Evolutionary conservation across 2,888 invertebrate genomes (phyloP).

Genomic region (Epirrita christyi): DNA sequence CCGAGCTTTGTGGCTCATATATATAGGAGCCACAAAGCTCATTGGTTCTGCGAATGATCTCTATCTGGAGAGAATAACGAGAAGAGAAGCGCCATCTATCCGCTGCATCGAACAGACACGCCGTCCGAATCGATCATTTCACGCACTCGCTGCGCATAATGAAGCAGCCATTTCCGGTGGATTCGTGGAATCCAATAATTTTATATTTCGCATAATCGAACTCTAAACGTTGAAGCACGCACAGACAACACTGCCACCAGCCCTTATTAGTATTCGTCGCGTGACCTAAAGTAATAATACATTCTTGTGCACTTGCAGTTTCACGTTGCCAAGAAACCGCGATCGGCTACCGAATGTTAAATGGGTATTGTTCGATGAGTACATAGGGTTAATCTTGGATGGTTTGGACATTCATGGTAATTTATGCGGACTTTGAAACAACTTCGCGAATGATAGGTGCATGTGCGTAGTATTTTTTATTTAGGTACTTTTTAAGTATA

Average conservation of each 20-base stretch:
- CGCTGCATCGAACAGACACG: slow-evolving; percentile 43
- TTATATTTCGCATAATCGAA: slow-evolving; percentile 67
- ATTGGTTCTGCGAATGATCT: slow-evolving; percentile 56
- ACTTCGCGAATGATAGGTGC: not conserved
- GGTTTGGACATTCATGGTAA: slow-evolving; percentile 17
- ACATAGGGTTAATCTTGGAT: slow-evolving; percentile 19
- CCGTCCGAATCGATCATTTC: slow-evolving; percentile 74
- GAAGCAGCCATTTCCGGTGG: slow-evolving; percentile 76
- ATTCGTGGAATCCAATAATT: slow-evolving; percentile 73
- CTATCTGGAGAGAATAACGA: slow-evolving; percentile 57
- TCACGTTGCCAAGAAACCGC: slow-evolving; percentile 78
- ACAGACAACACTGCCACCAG: slow-evolving; percentile 54
- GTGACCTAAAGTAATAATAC: slow-evolving; percentile 71
- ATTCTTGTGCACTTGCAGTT: slow-evolving; percentile 83
- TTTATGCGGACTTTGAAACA: slow-evolving; percentile 14
- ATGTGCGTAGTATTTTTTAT: too few species aligned
- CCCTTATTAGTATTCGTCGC: slow-evolving; percentile 73
- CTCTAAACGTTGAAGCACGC: slow-evolving; percentile 59
- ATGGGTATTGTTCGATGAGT: slow-evolving; percentile 62
- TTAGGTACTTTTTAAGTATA: too few species aligned
- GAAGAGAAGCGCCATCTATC: slow-evolving; percentile 51
- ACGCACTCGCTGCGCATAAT: slow-evolving; percentile 74
- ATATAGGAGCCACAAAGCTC: slow-evolving; percentile 37
- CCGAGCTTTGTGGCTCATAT: slow-evolving; percentile 44
- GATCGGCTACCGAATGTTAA: slow-evolving; percentile 76